Conservation (phyloP, 2,113 vertebrate species). For the Sapajus apella region DNA sequence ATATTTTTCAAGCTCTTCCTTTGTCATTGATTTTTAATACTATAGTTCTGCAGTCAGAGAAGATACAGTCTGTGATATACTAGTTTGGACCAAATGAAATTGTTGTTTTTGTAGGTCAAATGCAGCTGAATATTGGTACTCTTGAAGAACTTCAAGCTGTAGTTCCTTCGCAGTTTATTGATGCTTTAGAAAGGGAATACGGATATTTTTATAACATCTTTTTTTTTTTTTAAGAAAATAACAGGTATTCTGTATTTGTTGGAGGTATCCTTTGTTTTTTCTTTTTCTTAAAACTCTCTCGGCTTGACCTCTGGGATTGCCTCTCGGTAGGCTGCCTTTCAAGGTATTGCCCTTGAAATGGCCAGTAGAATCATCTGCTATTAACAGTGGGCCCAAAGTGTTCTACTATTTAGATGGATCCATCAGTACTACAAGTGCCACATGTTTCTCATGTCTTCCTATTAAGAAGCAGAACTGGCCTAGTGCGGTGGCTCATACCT, state of each 20-base stretch:
- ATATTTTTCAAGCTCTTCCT: slow-evolving; percentile 15
- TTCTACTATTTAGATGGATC: neutral
- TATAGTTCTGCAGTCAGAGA: neutral
- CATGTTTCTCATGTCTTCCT: neutral
- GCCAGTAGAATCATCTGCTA: neutral
- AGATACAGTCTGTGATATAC: neutral
- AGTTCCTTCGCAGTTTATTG: neutral
- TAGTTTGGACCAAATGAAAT: slow-evolving; percentile 35
- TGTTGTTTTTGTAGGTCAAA: slow-evolving; percentile 31
- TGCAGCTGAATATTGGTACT: neutral
- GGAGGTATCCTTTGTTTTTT: neutral
- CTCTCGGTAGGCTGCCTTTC: no score
- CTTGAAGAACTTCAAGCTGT: neutral
- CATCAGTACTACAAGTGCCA: neutral
- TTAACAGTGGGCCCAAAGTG: neutral
- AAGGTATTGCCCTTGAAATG: neutral
- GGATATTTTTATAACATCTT: neutral
- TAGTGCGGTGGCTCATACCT: no score
- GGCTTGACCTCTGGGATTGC: no score
- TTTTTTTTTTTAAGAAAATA: neutral
- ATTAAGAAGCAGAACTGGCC: neutral
- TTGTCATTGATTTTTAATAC: slow-evolving; percentile 14
- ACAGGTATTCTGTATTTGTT: neutral
- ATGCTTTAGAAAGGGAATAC: neutral
- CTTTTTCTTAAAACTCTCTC: neutral